phyloP scores from a whole-genome alignment of 2,797 vertebrate species.

The Phyllotis vaccarum region DNA sequence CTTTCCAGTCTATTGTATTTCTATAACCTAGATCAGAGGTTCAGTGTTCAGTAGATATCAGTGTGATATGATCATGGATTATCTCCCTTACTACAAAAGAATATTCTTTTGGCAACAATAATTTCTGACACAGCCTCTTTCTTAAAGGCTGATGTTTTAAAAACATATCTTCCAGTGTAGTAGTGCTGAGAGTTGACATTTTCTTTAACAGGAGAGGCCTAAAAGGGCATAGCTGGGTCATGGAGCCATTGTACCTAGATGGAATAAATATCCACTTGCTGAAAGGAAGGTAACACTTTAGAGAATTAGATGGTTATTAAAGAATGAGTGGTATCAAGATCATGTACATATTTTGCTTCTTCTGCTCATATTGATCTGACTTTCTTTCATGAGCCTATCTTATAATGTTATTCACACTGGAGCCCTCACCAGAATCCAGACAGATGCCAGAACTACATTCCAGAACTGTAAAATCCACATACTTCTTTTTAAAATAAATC shows the following conservation, averaged over 20 bases:
- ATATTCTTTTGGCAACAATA: not conserved
- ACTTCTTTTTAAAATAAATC: not conserved
- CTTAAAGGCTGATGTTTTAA: not conserved
- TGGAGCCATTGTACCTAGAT: not conserved
- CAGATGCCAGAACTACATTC: not conserved
- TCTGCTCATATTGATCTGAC: accelerated
- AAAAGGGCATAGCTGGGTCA: not conserved
- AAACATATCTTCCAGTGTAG: not conserved
- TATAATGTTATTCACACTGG: accelerated
- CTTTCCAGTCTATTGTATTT: not conserved
- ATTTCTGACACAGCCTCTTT: not conserved
- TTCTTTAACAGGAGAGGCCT: not conserved
- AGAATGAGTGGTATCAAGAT: not conserved
- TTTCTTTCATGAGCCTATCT: not conserved
- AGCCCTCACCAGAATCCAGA: not conserved
- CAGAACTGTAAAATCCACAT: not conserved
- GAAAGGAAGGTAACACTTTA: not conserved
- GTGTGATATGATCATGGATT: not conserved
- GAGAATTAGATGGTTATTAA: not conserved
- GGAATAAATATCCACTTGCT: not conserved
- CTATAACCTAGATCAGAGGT: not conserved
- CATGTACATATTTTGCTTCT: not conserved
- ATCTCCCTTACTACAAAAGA: not conserved
- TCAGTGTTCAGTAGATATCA: not conserved
- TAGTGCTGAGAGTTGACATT: not conserved